Evolutionary conservation across 2,888 invertebrate species (phyloP).

Genomic region (Drosophila anomalata): DNA sequence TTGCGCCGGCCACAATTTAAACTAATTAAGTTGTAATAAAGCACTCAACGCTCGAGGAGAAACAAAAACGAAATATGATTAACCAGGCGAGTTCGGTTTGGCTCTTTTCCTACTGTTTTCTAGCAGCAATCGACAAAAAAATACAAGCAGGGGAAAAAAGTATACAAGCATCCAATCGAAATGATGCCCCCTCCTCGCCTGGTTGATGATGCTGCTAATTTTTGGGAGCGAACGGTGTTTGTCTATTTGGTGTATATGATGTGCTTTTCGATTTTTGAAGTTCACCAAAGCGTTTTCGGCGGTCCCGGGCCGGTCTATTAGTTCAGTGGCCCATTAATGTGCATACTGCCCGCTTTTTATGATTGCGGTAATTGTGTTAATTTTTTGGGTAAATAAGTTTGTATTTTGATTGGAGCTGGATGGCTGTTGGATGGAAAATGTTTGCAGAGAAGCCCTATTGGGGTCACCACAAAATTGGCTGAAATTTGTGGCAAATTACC

Average conservation of each 20-base stretch:
- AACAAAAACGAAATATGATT: conserved; percentile 34
- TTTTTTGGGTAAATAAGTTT: conserved; percentile 58
- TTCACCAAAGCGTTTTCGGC: conserved; percentile 57
- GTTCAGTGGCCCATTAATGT: conserved; percentile 80
- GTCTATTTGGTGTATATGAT: conserved; percentile 1
- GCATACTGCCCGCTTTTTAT: conserved; percentile 66
- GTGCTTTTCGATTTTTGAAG: conserved; percentile 48
- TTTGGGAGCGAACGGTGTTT: conserved; percentile 31
- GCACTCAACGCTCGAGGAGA: conserved; percentile 60
- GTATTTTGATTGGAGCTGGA: conserved; percentile 29
- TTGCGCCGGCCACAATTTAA: conserved; percentile 73
- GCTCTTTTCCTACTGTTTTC: conserved; percentile 49
- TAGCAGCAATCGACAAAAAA: conserved; percentile 4
- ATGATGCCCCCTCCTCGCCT: conserved; percentile 28
- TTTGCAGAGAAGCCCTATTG: conserved; percentile 29
- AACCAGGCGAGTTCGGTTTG: conserved; percentile 54
- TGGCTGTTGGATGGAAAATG: not conserved
- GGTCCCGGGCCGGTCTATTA: conserved; percentile 62
- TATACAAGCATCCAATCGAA: conserved; percentile 47
- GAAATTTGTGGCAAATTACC: conserved; percentile 8
- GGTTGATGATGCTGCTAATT: conserved; percentile 77
- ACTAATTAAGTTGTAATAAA: conserved; percentile 79
- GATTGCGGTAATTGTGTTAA: conserved; percentile 79
- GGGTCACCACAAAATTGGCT: conserved; percentile 52
- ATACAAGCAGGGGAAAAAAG: conserved; percentile 27